A percentile compares a stretch with the other conserved stretches of the same genome.
Evolutionary conservation across 2,113 vertebrate species (phyloP).

Genomic region (Leuciscus idus): DNA sequence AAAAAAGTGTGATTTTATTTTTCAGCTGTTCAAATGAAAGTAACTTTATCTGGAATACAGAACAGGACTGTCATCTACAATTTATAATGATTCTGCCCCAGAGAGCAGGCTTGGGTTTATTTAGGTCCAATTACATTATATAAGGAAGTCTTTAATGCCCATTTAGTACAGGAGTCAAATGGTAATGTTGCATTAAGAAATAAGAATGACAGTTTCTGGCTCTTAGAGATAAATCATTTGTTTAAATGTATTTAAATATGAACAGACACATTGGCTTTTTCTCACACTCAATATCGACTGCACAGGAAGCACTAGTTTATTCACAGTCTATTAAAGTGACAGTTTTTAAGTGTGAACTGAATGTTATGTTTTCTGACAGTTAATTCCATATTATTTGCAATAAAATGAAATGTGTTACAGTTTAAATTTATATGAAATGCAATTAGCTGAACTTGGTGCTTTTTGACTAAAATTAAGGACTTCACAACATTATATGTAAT

Average conservation of each 20-base stretch:
- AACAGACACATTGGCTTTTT: neutral
- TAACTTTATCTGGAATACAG: neutral
- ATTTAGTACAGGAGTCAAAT: slow-evolving; percentile 17
- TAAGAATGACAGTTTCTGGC: slow-evolving; percentile 7
- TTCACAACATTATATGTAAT: too few relatives aligned
- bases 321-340: neutral
- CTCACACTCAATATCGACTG: neutral
- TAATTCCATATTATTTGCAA: too few relatives aligned
- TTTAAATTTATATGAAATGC: too few relatives aligned
- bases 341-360: too few relatives aligned
- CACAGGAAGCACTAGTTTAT: neutral
- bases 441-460: too few relatives aligned
- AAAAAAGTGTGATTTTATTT: slow-evolving; percentile 4
- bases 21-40: neutral
- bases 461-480: too few relatives aligned
- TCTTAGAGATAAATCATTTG: neutral
- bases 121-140: neutral
- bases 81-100: neutral
- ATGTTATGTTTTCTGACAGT: too few relatives aligned
- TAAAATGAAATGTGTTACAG: too few relatives aligned
- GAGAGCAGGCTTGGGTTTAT: neutral
- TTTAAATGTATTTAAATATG: neutral
- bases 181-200: neutral
- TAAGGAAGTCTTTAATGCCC: slow-evolving; percentile 4
- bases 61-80: neutral